Base-by-base conservation (phyloP, 2,113 vertebrate genomes). In the Bufo bufo region DNA sequence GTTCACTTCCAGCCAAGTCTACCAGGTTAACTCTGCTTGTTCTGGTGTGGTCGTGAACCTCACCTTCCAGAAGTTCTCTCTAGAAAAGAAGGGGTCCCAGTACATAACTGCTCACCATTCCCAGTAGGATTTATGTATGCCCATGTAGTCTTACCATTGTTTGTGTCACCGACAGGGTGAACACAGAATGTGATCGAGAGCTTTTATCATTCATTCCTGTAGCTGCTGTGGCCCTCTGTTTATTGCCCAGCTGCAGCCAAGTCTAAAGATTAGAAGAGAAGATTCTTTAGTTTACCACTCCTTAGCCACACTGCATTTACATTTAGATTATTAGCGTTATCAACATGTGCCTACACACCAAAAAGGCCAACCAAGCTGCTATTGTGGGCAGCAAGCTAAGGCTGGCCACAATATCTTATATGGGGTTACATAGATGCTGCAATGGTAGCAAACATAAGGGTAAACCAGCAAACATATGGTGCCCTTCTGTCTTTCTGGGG, bases 191-290 rank as follows among this genome's bases (percentile, higher is more conserved):
- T 75, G 98, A 99, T 19, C 98, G 96, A 66, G 98, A 99, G 92
- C 98, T 99, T 91, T 98, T 99, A 90, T 99, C 97, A 4, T 99
- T 99, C 98, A 99, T 98, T 19, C 97, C 97, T 0, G 98, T 99
- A 12, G 98, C 97, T 10, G 98, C 97, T 0, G 98, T 99, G 14
- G 98, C 98, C 92, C 98, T 95, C 89, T 97, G 97, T 86, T 97
- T 99, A 91, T 97, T 98, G 43, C 98, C 97, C 11, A 99, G 91
- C 83, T 95, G 94, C 87, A 99, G 92, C 98, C 98, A 99, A 56
- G 94, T 94, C 98, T 99, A 90, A 50, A 0, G 19, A 74, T 87
- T 54, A 19, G 85, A 50, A 77, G 65, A 90, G 16, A 63, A 63
- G 47, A 78, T 52, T 33, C 33, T 33, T 33, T 33, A 33, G 33